phyloP scores from a whole-genome alignment of 2,113 vertebrate genomes.

The Melanocharis versteri region DNA sequence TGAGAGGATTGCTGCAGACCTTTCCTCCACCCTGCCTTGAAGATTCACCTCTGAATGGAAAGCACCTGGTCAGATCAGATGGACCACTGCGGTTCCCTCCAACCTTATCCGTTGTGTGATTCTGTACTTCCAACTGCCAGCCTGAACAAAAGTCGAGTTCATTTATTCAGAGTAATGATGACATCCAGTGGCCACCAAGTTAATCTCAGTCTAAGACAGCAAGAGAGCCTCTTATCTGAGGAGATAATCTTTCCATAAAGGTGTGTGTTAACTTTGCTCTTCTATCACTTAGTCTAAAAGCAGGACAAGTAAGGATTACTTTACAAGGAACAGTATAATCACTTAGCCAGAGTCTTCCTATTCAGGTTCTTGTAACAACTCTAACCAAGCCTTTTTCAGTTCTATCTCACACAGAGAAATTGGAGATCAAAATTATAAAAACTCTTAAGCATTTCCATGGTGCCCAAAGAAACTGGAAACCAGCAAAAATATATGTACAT shows the following conservation, averaged over 20 bases:
- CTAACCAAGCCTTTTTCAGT: background rate
- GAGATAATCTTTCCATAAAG: background rate
- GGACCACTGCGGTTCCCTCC: background rate
- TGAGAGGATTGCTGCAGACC: background rate
- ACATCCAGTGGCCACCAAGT: conserved; percentile 52
- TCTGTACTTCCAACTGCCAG: background rate
- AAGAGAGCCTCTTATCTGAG: background rate
- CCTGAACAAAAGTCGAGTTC: background rate
- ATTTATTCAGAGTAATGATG: conserved; percentile 22
- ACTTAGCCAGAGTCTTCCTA: background rate
- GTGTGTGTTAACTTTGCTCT: background rate
- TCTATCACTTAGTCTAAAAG: background rate
- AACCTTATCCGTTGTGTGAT: rapidly evolving
- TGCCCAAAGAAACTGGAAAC: background rate
- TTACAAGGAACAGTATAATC: background rate
- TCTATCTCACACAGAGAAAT: background rate
- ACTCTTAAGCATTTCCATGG: background rate
- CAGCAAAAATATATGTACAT: background rate
- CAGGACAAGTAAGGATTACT: background rate
- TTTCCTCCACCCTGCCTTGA: background rate
- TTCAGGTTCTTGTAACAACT: background rate
- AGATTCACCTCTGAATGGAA: background rate
- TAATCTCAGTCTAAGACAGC: background rate
- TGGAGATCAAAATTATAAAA: background rate
- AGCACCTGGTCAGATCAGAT: background rate